These are phyloP conservation scores for Sepiola atlantica DNA, from an alignment of 2,888 invertebrate species.

Conservation along the genomic window DNA sequence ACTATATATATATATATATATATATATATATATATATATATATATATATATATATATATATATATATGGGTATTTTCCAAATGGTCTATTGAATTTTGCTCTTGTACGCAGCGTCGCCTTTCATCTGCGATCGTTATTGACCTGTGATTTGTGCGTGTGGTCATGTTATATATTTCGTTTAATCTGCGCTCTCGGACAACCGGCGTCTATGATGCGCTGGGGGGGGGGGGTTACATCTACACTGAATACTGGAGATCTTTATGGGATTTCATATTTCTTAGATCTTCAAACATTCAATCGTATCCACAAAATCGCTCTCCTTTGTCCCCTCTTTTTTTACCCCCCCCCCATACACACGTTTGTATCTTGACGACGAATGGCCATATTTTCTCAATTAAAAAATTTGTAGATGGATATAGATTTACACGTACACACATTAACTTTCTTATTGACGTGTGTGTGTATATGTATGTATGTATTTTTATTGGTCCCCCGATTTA, in stretches of 20 bases:
- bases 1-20: no score
- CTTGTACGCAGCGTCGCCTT: neutral
- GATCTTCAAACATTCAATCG: neutral
- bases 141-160: neutral
- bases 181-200: neutral
- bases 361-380: neutral
- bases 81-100: neutral
- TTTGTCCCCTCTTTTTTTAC: neutral
- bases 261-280: neutral
- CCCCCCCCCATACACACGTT: no score
- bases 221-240: neutral
- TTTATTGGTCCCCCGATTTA: no score
- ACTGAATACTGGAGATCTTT: neutral
- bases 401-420: no score
- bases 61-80: neutral
- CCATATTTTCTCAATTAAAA: neutral
- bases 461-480: no score
- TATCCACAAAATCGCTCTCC: neutral
- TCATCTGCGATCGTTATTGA: neutral
- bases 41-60: no score
- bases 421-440: no score
- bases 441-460: no score
- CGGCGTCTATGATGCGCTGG: neutral
- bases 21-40: no score
- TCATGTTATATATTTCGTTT: neutral